Conservation (phyloP, 2,888 invertebrate genomes). For the Oxycera nigricornis region DNA sequence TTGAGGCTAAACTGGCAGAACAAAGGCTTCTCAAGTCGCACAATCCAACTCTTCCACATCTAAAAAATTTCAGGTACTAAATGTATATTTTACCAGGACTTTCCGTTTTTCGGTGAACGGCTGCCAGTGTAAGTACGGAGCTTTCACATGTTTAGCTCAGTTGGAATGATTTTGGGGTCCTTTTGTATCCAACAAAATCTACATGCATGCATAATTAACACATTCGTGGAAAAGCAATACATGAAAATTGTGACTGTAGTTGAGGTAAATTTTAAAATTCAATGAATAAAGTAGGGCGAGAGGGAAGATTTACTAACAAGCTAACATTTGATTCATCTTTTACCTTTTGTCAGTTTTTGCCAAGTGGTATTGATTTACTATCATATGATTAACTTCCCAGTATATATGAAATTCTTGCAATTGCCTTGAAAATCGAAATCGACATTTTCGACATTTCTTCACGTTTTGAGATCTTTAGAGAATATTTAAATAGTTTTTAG, state of each 20-base stretch:
- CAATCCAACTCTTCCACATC: background rate
- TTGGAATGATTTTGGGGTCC: too few relatives aligned
- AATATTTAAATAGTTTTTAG: too few relatives aligned
- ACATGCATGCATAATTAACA: background rate
- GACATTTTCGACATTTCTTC: too few relatives aligned
- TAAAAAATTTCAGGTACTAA: conserved; percentile 1
- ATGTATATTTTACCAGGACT: background rate
- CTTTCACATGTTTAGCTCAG: background rate
- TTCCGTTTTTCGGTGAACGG: background rate
- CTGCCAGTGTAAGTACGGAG: background rate
- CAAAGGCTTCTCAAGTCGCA: conserved; percentile 18
- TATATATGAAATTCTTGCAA: too few relatives aligned
- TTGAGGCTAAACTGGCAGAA: conserved; percentile 26
- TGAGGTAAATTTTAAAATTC: background rate
- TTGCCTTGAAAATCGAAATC: too few relatives aligned
- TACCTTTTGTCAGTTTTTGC: too few relatives aligned
- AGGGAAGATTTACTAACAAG: too few relatives aligned
- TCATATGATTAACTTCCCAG: too few relatives aligned
- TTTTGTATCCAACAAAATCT: conserved; percentile 1
- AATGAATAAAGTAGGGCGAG: too few relatives aligned
- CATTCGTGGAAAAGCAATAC: background rate
- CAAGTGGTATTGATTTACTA: too few relatives aligned
- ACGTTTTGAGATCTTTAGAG: too few relatives aligned
- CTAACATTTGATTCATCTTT: too few relatives aligned
- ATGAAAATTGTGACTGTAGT: background rate